Evolutionary conservation across 64 coral and sea anemone genomes (phyloP), one percentile per base, ranked within the genome.

Genomic region (Montipora sp.): DNA sequence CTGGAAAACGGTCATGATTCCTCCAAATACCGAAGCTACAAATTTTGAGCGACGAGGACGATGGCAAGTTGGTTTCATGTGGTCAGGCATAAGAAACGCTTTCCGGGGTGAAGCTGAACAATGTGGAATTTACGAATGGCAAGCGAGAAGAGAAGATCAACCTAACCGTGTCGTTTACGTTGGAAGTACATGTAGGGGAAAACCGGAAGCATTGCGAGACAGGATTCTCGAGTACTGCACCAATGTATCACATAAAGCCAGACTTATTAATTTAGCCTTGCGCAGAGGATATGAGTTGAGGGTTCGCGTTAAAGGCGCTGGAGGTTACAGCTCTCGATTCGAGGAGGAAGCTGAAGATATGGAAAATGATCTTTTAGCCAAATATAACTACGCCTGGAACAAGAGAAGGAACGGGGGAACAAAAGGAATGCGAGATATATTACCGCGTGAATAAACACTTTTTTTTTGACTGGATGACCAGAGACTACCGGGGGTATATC

Each of bases 201-300:
- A 72, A 9, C n/a, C 8, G 7, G 78, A 60, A 15, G 11, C 89
- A 24, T 21, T 91, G 0, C 66, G 76, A 16, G 11, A 36, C 5
- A 81, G 89, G 48, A 91, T 91, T 59, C 18, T 50, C 7, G 78
- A 91, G 71, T 91, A 91, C 89, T 91, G 89, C 78, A 83, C 36
- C 15, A 3, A 91, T 27, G 89, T 79, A 14, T 91, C 89, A 49
- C 89, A 91, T 44, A 91, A 83, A 18, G 0, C 3, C 2, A 21
- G 22, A 20, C 10, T 73, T 8, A 82, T 91, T 7, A 48, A 91
- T 61, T 11, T 65, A 4, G 77, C 77, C 5, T 45, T 91, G 6
- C 8, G 3, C 47, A 16, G 7, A 24, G 65, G 89, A 8, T 91
- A 91, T 24, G 46, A 65, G 3, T 48, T 91, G 1, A 57, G 14